Percentiles rank a stretch among this genome's conserved stretches.
Evolutionary conservation across 2,888 invertebrate genomes (phyloP).

Genomic region (Vesta saturnalis): DNA sequence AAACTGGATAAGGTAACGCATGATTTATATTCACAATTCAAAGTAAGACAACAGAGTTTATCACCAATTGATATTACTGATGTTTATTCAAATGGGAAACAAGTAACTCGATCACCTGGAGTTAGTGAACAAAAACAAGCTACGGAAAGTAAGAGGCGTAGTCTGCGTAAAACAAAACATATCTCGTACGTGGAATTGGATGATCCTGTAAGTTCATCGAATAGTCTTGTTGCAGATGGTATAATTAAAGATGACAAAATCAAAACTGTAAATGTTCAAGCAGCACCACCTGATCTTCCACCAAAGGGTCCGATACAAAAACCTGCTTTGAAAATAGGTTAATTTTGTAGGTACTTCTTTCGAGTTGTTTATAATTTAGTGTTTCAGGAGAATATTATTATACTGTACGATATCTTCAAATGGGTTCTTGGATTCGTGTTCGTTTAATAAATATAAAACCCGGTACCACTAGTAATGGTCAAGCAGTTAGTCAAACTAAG

Average conservation of each 20-base stretch:
- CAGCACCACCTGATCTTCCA: constrained; percentile 64
- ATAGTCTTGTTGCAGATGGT: constrained; percentile 36
- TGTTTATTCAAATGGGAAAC: constrained; percentile 34
- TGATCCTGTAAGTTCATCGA: constrained; percentile 47
- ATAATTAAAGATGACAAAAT: constrained; percentile 11
- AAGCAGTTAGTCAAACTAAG: constrained; percentile 35
- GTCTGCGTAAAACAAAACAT: constrained; percentile 49
- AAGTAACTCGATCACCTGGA: constrained; percentile 14
- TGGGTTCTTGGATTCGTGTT: constrained; percentile 73
- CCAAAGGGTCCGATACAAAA: constrained; percentile 66
- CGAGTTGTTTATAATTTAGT: no score
- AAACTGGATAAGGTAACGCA: constrained; percentile 71
- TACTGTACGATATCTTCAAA: constrained; percentile 70
- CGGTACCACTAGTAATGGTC: constrained; percentile 51
- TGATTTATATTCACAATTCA: constrained; percentile 68
- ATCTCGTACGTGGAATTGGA: constrained; percentile 51
- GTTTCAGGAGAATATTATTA: constrained; percentile 65
- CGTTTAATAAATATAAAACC: constrained; percentile 64
- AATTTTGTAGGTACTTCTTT: no score
- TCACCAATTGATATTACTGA: constrained; percentile 62
- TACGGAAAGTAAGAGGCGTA: constrained; percentile 45
- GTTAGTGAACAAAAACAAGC: neutral
- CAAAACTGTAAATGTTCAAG: constrained; percentile 22
- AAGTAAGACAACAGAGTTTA: constrained; percentile 61
- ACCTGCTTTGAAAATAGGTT: constrained; percentile 63